Evolutionary conservation across 2,113 vertebrate genomes (phyloP).

Genomic region (Callospermophilus lateralis): DNA sequence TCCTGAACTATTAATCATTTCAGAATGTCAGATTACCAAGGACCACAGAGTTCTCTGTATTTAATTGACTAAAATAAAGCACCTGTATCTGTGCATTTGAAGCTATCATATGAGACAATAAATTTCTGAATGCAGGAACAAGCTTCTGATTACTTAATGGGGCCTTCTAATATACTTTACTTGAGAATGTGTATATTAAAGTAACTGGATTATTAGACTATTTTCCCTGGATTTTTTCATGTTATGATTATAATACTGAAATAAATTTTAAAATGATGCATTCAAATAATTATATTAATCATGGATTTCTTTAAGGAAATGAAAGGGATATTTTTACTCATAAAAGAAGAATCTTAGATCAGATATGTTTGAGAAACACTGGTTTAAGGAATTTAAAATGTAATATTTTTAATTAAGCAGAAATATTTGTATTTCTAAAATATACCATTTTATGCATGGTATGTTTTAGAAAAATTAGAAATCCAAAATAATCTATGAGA

Average conservation of each 20-base stretch:
- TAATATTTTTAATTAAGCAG: background rate
- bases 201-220: background rate
- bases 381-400: background rate
- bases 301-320: background rate
- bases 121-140: background rate
- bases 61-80: background rate
- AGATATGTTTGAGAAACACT: background rate
- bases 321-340: background rate
- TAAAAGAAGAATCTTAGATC: background rate
- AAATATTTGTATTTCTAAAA: background rate
- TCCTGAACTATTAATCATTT: background rate
- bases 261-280: background rate
- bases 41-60: background rate
- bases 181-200: slow-evolving; percentile 3
- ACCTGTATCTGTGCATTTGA: background rate
- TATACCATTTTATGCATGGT: background rate
- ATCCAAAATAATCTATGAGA: background rate
- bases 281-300: background rate
- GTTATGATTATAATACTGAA: background rate
- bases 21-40: background rate
- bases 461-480: background rate
- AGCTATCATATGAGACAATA: background rate
- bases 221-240: background rate
- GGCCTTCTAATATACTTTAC: background rate
- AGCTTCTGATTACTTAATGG: background rate